Conservation (phyloP, 1,140 invertebrate genomes). For the Microplitis mediator region DNA sequence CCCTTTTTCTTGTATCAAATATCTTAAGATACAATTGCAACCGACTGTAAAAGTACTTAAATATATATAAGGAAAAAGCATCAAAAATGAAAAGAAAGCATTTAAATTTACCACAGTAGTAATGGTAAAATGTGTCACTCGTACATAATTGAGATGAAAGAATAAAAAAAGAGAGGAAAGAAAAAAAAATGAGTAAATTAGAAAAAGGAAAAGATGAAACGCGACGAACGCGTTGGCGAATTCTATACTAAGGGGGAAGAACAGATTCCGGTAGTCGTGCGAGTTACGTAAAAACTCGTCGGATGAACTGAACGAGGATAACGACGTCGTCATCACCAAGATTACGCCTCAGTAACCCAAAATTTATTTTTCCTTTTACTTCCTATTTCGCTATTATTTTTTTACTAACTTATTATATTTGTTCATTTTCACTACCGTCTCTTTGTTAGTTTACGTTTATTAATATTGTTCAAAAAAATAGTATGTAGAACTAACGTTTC, state of each 20-base stretch:
- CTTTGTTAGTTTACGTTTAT: no score
- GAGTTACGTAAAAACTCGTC: conserved; percentile 26
- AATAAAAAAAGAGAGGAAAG: not conserved
- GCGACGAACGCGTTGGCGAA: conserved; percentile 5
- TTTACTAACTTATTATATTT: no score
- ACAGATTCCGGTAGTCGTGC: conserved; percentile 23
- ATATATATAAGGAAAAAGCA: not conserved
- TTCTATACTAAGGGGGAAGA: conserved; percentile 8
- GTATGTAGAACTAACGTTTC: no score
- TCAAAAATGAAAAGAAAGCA: not conserved
- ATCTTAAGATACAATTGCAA: not conserved
- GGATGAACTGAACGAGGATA: conserved; percentile 27
- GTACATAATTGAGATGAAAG: not conserved
- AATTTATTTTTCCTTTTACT: not conserved
- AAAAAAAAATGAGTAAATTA: conserved; percentile 2
- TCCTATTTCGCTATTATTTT: no score
- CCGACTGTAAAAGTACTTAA: not conserved
- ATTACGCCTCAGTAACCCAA: conserved; percentile 21
- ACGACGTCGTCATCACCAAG: conserved; percentile 35
- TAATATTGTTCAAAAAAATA: no score
- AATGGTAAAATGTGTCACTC: not conserved
- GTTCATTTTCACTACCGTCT: no score
- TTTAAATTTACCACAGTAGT: not conserved
- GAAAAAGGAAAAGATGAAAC: not conserved
- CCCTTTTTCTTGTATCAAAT: not conserved